These are phyloP conservation scores for Pimephales promelas DNA, from an alignment of 2,113 vertebrate genomes.

Conservation along the genomic window DNA sequence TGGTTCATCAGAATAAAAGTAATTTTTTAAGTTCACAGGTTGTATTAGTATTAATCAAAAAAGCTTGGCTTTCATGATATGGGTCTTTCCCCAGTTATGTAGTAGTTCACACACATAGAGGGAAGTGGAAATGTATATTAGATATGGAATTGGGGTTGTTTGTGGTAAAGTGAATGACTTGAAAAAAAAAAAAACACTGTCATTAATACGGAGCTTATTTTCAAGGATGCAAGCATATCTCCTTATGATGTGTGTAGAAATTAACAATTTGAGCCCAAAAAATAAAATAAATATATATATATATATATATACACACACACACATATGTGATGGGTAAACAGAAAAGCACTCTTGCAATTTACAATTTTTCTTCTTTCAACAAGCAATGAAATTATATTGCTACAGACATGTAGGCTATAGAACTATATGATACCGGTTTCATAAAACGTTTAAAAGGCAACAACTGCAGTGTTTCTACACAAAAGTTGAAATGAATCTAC, in stretches of 20 bases:
- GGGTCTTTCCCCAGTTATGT: background rate
- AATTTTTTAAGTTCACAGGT: constrained; percentile 90
- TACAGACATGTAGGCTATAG: background rate
- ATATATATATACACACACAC: no score
- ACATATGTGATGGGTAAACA: no score
- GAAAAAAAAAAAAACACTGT: no score
- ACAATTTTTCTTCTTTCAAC: background rate
- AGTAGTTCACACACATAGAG: background rate
- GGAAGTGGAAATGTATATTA: background rate
- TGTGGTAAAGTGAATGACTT: no score
- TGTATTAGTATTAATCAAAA: constrained; percentile 14
- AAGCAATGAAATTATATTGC: background rate
- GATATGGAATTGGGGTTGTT: no score
- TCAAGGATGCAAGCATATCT: no score
- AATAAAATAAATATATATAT: no score
- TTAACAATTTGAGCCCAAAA: no score
- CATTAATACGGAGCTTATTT: no score
- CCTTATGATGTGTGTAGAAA: no score
- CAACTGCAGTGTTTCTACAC: background rate
- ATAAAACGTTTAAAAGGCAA: constrained; percentile 7
- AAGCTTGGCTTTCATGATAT: background rate
- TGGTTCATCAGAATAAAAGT: constrained; percentile 99
- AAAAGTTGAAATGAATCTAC: constrained; percentile 8
- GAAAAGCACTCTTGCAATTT: no score
- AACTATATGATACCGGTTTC: background rate